Conservation (phyloP, 2,113 vertebrate species). For the Malurus alboscapulatus region DNA sequence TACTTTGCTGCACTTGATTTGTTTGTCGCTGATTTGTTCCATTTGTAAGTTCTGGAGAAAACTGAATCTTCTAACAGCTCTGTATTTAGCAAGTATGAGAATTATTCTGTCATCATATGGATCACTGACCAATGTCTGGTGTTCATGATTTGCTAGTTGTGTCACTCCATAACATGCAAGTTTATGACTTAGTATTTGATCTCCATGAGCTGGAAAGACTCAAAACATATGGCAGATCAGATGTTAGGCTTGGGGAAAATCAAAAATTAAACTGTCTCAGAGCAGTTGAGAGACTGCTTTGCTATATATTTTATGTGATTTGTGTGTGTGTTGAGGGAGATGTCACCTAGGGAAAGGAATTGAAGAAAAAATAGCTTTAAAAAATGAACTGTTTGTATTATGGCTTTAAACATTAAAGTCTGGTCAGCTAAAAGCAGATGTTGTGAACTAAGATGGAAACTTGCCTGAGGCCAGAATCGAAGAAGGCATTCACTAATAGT, state of each 20-base stretch:
- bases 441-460: slow-evolving; percentile 68
- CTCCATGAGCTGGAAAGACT: slow-evolving; percentile 69
- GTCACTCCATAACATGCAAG: slow-evolving; percentile 47
- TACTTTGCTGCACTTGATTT: not conserved
- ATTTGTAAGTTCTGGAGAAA: slow-evolving; percentile 34
- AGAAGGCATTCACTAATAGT: slow-evolving; percentile 53
- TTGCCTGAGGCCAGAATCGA: slow-evolving; percentile 63
- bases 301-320: slow-evolving; percentile 76
- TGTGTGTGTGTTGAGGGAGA: slow-evolving; percentile 64
- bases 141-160: slow-evolving; percentile 57
- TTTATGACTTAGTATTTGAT: slow-evolving; percentile 65
- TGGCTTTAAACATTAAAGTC: slow-evolving; percentile 67
- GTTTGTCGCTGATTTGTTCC: not conserved
- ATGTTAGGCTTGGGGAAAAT: slow-evolving; percentile 73
- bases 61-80: slow-evolving; percentile 7
- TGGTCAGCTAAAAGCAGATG: slow-evolving; percentile 71
- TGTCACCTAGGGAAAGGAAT: slow-evolving; percentile 63
- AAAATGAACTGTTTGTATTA: slow-evolving; percentile 71
- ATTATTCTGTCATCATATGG: slow-evolving; percentile 31
- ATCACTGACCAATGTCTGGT: slow-evolving; percentile 59
- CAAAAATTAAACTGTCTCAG: slow-evolving; percentile 77
- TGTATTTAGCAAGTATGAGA: not conserved
- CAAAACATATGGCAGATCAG: slow-evolving; percentile 76
- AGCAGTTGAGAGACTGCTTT: slow-evolving; percentile 70
- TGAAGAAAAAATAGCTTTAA: slow-evolving; percentile 61